Percentiles rank a stretch among this genome's conserved stretches.
These are phyloP conservation scores for Lasius platythorax DNA, from an alignment of 2,888 invertebrate species.

Conservation along the genomic window DNA sequence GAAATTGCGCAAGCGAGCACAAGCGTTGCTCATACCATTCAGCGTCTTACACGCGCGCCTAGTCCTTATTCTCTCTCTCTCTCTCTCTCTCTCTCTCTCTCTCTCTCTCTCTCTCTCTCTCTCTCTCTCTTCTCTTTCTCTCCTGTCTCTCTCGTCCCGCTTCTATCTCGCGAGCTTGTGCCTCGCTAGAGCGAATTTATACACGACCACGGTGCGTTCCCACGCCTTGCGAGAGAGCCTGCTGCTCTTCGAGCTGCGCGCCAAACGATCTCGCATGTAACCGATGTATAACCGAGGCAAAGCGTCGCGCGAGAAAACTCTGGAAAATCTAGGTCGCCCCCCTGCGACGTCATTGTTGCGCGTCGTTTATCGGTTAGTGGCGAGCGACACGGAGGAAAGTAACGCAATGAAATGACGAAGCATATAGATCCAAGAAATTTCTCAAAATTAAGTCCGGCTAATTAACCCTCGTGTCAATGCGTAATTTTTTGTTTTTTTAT, in stretches of 20 bases:
- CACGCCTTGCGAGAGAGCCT: constrained; percentile 80
- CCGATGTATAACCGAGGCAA: constrained; percentile 65
- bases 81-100: constrained; percentile 11
- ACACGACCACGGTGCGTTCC: constrained; percentile 83
- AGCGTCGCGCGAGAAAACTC: constrained; percentile 67
- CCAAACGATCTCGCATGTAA: constrained; percentile 65
- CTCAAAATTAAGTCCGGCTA: neutral
- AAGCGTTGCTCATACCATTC: constrained; percentile 67
- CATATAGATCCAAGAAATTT: neutral
- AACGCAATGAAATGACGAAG: neutral
- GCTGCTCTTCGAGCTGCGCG: constrained; percentile 67
- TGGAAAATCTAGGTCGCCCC: constrained; percentile 73
- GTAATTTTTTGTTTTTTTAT: no score
- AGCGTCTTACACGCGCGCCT: constrained; percentile 44
- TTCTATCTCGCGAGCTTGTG: constrained; percentile 52
- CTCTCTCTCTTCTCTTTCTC: constrained; percentile 31
- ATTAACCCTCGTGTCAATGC: neutral
- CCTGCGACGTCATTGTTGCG: constrained; percentile 60
- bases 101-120: constrained; percentile 41
- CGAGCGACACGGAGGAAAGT: neutral
- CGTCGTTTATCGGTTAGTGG: constrained; percentile 36
- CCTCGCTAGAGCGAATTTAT: constrained; percentile 81
- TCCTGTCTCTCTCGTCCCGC: constrained; percentile 14
- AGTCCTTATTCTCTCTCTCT: constrained; percentile 13
- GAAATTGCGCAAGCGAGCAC: constrained; percentile 78